These are phyloP conservation scores for Chromobotia macracanthus DNA, from an alignment of 2,797 vertebrate genomes.

Conservation along the genomic window DNA sequence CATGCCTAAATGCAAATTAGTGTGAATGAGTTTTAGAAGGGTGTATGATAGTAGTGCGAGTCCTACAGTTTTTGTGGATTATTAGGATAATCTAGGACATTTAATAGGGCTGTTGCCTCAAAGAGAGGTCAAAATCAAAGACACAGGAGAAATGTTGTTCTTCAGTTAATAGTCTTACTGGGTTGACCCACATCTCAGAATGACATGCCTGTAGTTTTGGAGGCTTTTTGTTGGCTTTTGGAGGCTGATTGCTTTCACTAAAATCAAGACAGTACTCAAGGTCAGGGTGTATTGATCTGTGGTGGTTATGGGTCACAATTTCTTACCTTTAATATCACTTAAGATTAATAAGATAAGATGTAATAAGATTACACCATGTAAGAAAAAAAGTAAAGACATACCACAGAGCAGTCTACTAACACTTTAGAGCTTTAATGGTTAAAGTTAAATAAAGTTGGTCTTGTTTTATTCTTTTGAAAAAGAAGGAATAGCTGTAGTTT, in stretches of 20 bases:
- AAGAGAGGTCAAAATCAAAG: constrained; percentile 29
- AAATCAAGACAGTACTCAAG: constrained; percentile 22
- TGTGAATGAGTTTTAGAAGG: constrained; percentile 26
- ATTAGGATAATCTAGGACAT: constrained; percentile 21
- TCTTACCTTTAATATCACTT: constrained; percentile 31
- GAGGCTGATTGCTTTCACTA: neutral
- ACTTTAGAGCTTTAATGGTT: constrained; percentile 29
- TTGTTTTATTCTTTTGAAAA: constrained; percentile 14
- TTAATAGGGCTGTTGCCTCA: constrained; percentile 21
- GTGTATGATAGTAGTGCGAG: neutral
- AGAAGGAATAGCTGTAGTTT: neutral
- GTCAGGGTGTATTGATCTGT: constrained; percentile 9
- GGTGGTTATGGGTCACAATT: constrained; percentile 1
- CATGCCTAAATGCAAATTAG: too few species aligned
- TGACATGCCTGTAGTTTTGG: constrained; percentile 21
- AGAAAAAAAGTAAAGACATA: constrained; percentile 15
- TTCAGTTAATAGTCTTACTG: constrained; percentile 30
- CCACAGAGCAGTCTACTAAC: constrained; percentile 23
- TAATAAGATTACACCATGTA: constrained; percentile 35
- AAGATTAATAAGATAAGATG: neutral
- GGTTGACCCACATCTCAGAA: neutral
- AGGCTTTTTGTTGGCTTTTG: constrained; percentile 5
- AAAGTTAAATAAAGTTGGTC: neutral
- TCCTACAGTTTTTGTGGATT: constrained; percentile 25
- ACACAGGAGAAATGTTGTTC: constrained; percentile 9